Evolutionary conservation across 2,888 invertebrate species (phyloP), one percentile per base, ranked within the genome.

Genomic region (Cheilosia impressa): DNA sequence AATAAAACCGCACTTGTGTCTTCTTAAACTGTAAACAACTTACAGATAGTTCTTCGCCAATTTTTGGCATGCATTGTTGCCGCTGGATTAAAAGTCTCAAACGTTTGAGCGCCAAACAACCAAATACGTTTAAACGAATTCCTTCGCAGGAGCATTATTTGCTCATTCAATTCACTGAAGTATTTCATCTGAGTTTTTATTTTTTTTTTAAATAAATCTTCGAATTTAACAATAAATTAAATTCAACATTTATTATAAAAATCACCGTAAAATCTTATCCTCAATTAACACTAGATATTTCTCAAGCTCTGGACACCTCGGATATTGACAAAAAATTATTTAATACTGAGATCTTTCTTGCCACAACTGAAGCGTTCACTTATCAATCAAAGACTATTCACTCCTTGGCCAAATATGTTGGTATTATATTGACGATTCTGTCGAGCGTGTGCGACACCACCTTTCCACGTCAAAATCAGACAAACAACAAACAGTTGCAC

Each of bases 361-460:
- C 80, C 84, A 84, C 84, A 84, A 84, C 84, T 84, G 84, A 84
- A 76, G 71, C 43, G 84, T 71, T 66, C 84, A 75, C 84, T 53
- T 60, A 53, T 60, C 80, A 76, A 75, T 71, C 71, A 41, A 84
- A 80, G 75, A 80, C 84, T 84, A 71, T 80, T 71, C 80, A 38
- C 43, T 75, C 47, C 47, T 66, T 27, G 27, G 24, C 43, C 65
- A 76, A 75, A 75, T 65, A 75, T 69, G 31, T 38, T n/a, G 80
- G 65, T 84, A 84, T 71, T 84, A 66, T 84, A 80, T 76, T 55
- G 65, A 55, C 19, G 55, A 71, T 69, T 69, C 34, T 71, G 80
- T 69, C 79, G 73, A 45, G 53, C 66, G 75, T 53, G 24, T 53
- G 41, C 62, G 55, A 41, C 62, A 41, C 57, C 57, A 43, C 73